Conservation (phyloP, 1,140 invertebrate genomes). For the Archegozetes longisetosus region DNA sequence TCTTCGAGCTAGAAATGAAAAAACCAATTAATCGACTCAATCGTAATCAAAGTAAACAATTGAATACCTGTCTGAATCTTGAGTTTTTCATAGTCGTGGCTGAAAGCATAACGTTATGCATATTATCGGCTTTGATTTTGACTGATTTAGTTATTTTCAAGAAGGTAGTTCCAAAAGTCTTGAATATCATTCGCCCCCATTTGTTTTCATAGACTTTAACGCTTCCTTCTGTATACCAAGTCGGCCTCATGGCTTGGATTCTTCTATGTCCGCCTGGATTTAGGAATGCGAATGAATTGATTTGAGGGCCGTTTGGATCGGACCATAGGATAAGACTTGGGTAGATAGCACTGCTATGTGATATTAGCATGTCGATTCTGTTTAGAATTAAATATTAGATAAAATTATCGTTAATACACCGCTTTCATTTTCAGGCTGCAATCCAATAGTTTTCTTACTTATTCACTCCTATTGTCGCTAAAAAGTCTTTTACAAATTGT, state of each 20-base stretch:
- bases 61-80: conserved; percentile 12
- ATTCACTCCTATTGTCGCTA: conserved; percentile 14
- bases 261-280: conserved; percentile 15
- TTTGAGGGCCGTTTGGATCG: not conserved
- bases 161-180: conserved; percentile 5
- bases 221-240: conserved; percentile 10
- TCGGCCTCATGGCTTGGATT: conserved; percentile 17
- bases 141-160: conserved; percentile 9
- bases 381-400: not conserved
- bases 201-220: conserved; percentile 14
- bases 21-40: not conserved
- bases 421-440: not conserved
- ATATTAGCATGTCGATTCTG: conserved; percentile 17
- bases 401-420: not conserved
- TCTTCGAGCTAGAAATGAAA: conserved; percentile 13
- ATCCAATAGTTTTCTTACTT: conserved; percentile 14
- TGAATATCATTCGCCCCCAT: conserved; percentile 10
- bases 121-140: conserved; percentile 14
- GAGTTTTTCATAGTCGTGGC: conserved; percentile 18
- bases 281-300: conserved; percentile 17
- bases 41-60: not conserved
- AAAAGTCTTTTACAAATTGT: conserved; percentile 20
- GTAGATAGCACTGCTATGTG: conserved; percentile 19
- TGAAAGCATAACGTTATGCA: conserved; percentile 20
- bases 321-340: conserved; percentile 12